Evolutionary conservation across 2,797 vertebrate species (phyloP).

Genomic region (Trichosurus vulpecula): DNA sequence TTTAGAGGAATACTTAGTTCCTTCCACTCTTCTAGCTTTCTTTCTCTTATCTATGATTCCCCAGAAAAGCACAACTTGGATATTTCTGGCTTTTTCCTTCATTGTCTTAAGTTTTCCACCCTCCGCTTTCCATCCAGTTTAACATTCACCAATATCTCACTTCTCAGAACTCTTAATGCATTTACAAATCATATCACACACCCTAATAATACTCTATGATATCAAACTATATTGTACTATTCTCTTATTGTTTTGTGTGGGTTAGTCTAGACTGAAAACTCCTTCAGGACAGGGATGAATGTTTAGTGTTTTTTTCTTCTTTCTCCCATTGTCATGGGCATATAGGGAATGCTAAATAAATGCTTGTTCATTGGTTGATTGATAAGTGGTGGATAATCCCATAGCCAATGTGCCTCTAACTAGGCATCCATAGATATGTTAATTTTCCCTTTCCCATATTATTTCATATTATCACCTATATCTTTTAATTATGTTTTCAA

Average conservation of each 20-base stretch:
- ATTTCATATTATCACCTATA: background rate
- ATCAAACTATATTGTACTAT: background rate
- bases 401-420: background rate
- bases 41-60: background rate
- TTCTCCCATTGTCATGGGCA: background rate
- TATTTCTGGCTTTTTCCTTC: background rate
- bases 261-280: background rate
- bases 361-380: background rate
- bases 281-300: background rate
- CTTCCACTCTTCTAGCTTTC: background rate
- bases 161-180: background rate
- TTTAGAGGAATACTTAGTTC: conserved; percentile 8
- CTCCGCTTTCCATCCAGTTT: background rate
- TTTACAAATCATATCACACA: background rate
- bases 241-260: background rate
- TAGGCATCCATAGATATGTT: background rate
- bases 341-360: background rate
- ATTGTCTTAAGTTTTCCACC: background rate
- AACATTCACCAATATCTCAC: background rate
- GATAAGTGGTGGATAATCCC: background rate
- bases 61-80: background rate
- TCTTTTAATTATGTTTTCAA: background rate
- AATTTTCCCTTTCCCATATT: background rate
- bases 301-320: background rate
- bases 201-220: background rate